A percentile compares a stretch with the other conserved stretches of the same genome.
Evolutionary conservation across 2,888 invertebrate genomes (phyloP).

Genomic region (Hirudinaria manillensis): DNA sequence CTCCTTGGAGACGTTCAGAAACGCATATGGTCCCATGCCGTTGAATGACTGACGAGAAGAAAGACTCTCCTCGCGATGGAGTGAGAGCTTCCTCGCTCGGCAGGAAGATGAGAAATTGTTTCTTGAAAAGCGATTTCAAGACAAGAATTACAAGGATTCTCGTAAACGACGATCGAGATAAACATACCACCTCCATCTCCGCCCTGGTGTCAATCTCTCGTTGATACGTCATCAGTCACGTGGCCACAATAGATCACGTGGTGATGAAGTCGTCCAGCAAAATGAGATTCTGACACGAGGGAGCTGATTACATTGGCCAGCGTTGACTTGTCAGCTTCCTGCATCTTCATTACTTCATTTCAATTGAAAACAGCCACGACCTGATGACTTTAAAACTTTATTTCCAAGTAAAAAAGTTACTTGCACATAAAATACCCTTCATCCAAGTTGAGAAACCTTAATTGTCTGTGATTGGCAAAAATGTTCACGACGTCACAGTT

Average conservation of each 20-base stretch:
- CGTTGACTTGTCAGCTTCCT: background rate
- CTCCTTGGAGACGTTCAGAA: slow-evolving; percentile 12
- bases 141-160: background rate
- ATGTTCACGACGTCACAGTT: no score
- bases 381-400: background rate
- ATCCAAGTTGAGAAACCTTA: no score
- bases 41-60: no score
- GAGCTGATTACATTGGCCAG: background rate
- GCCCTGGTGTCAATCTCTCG: background rate
- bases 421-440: no score
- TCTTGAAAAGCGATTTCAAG: background rate
- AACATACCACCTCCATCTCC: no score
- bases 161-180: background rate
- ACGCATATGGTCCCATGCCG: background rate
- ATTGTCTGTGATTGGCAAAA: no score
- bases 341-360: background rate
- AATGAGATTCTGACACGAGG: slow-evolving; percentile 16
- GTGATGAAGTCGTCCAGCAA: slow-evolving; percentile 7
- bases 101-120: background rate
- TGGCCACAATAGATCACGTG: background rate
- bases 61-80: background rate
- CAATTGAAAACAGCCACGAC: background rate
- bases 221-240: background rate
- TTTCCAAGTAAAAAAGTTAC: no score
- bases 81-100: background rate